Conservation (phyloP, 2,797 vertebrate species). For the Neomorphus geoffroyi region DNA sequence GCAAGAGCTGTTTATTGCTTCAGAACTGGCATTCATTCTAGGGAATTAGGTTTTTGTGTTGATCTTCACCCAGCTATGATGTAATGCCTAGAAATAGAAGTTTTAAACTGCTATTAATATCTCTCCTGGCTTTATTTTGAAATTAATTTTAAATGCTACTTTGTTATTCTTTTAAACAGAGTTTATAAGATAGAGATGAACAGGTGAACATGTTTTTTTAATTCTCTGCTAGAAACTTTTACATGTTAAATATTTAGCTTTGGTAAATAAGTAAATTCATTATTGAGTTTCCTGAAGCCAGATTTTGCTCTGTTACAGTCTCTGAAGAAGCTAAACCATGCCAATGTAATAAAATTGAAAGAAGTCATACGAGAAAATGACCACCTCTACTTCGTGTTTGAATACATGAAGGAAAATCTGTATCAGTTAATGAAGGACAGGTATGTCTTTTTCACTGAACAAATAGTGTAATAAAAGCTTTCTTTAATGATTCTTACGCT, state of each 20-base stretch:
- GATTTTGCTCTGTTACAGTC: constrained; percentile 81
- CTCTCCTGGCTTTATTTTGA: not conserved
- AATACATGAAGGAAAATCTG: constrained; percentile 99
- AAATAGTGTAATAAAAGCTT: not conserved
- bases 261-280: not conserved
- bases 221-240: not conserved
- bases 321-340: constrained; percentile 97
- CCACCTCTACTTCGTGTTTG: constrained; percentile 98
- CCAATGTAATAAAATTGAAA: constrained; percentile 96
- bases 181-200: not conserved
- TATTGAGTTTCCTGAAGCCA: not conserved
- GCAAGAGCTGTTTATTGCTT: not conserved
- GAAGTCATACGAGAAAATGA: constrained; percentile 98
- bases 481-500: not conserved
- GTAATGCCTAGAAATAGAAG: not conserved
- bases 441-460: constrained; percentile 72
- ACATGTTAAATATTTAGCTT: not conserved
- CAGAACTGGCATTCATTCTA: not conserved
- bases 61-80: not conserved
- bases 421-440: constrained; percentile 99
- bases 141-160: not conserved
- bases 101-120: not conserved
- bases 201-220: not conserved
- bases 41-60: constrained; percentile 28
- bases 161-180: not conserved